Base-by-base conservation (phyloP, 92 coral and sea anemone species). In the Zoanthus solanderi region DNA sequence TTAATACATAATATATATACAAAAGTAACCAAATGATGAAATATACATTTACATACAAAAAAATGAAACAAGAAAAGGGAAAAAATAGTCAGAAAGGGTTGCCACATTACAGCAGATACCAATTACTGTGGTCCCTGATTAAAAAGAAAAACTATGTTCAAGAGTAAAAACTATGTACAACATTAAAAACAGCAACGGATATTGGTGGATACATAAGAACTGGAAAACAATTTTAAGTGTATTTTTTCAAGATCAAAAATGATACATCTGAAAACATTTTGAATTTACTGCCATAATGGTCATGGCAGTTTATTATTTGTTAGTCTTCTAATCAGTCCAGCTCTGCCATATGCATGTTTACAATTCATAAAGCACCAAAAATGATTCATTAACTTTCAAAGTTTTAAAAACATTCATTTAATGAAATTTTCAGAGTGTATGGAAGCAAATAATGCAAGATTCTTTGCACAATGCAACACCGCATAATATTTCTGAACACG, bases 381-480 rank as follows among this genome's bases (percentile, higher is more conserved):
- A 16, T 0, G 23, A 0, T 61, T 61, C 69, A 61, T 16, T 4
- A 61, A 61, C 69, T 16, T 4, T 4, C 29, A 16, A 16, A 61
- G 69, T 4, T 60, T 61, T 0, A 61, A 61, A 61, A 61, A 14
- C 15, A 61, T 7, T 61, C 18, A 61, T 61, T 61, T 17, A 61
- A 61, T 61, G 69, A 61, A 61, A 61, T 61, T 0, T 14, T 61
- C 29, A 16, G 23, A 61, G 69, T 17, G 7, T 61, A 16, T 61
- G 69, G 42, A 34, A 61, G 69, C 29, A 16, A 16, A 61, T 0
- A 61, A 16, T 8, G 8, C 69, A 61, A 16, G 29, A 0, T 61
- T 61, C 69, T 61, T 61, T 61, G 69, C 69, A 61, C 69, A 61
- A 23, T 61, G 69, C 69, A 61, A 61, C 69, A 18, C 29, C 12